Conservation (phyloP, 23 tunicate species). For the Corella eumyota region DNA sequence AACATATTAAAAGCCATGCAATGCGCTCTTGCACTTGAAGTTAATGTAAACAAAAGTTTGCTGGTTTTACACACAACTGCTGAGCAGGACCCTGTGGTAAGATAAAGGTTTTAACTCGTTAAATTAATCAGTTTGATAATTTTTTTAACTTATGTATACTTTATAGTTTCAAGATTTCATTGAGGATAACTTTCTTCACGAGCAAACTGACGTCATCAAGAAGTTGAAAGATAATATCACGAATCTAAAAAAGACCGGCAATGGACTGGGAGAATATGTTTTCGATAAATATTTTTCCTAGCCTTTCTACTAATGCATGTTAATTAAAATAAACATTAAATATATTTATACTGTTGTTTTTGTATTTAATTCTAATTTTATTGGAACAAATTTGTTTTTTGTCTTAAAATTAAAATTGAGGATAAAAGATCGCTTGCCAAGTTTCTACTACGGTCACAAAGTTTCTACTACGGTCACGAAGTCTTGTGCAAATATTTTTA, state of each 20-base stretch:
- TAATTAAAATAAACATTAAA: no score
- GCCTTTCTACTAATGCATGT: no score
- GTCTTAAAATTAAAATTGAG: no score
- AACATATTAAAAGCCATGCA: constrained; percentile 73
- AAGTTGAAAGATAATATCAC: constrained; percentile 66
- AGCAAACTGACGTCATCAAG: constrained; percentile 82
- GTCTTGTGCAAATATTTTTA: no score
- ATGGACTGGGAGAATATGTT: constrained; percentile 65
- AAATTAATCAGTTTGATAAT: no score
- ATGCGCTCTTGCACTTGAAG: constrained; percentile 72
- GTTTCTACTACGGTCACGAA: no score
- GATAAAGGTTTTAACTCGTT: background rate
- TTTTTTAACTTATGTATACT: no score
- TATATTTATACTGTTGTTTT: no score
- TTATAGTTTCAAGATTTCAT: constrained; percentile 79
- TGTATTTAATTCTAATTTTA: no score
- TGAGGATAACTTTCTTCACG: constrained; percentile 63
- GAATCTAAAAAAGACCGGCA: constrained; percentile 47
- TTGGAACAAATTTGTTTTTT: no score
- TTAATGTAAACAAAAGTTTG: constrained; percentile 73
- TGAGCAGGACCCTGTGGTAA: constrained; percentile 72
- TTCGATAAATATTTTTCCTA: constrained; percentile 85
- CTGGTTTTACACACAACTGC: constrained; percentile 60
- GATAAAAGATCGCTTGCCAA: no score
- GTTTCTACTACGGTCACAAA: no score